These are phyloP conservation scores for Dastarcus helophoroides DNA, from an alignment of 2,888 invertebrate species.

Conservation along the genomic window DNA sequence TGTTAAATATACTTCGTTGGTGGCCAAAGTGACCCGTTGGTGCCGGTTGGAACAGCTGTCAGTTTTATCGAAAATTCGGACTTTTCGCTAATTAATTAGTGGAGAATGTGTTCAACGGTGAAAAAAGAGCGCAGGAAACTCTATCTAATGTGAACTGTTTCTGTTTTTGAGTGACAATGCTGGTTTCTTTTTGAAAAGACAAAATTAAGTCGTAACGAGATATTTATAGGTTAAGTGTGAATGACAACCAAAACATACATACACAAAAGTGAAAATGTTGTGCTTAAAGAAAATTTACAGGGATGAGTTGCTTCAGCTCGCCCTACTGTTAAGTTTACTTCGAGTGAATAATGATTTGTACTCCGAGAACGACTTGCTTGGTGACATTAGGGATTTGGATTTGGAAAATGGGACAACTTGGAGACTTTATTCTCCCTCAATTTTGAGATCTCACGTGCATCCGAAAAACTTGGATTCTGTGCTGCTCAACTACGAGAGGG, in stretches of 20 bases:
- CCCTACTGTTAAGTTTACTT: conserved; percentile 68
- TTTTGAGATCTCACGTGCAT: conserved; percentile 52
- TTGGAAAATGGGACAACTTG: conserved; percentile 59
- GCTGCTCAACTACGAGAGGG: conserved; percentile 58
- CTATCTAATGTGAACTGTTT: not conserved
- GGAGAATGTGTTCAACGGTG: not conserved
- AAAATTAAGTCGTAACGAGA: not conserved
- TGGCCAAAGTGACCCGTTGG: too few relatives aligned
- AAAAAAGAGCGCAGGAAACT: not conserved
- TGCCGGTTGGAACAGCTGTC: not conserved
- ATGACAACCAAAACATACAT: too few relatives aligned
- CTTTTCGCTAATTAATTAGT: not conserved
- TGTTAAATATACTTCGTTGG: too few relatives aligned
- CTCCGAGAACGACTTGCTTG: conserved; percentile 42
- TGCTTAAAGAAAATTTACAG: conserved; percentile 72
- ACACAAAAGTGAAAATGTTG: conserved; percentile 57
- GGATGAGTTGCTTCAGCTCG: conserved; percentile 70
- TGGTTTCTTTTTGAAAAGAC: not conserved
- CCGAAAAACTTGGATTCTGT: conserved; percentile 63
- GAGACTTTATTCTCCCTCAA: conserved; percentile 46
- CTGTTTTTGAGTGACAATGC: not conserved
- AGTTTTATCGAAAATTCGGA: not conserved
- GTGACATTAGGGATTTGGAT: conserved; percentile 34
- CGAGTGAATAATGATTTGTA: conserved; percentile 65
- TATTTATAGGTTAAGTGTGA: conserved; percentile 1